These are phyloP conservation scores for Gyrodactylus bullatarudis DNA, from an alignment of 1,140 invertebrate species.

Conservation along the genomic window DNA sequence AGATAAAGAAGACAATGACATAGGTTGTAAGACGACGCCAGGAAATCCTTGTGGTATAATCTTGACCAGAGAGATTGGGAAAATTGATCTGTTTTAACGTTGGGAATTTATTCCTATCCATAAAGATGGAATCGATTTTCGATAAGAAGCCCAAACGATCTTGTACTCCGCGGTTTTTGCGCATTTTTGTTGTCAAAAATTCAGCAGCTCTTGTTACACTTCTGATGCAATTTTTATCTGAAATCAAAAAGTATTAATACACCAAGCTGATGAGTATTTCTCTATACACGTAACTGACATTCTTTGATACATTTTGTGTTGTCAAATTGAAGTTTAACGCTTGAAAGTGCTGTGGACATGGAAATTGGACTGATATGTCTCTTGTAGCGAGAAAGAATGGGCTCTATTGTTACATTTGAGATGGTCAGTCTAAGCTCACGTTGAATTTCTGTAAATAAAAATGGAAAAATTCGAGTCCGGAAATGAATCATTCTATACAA, in stretches of 20 bases:
- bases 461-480: too few relatives aligned
- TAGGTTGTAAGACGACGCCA: background rate
- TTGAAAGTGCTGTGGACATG: too few relatives aligned
- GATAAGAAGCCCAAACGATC: background rate
- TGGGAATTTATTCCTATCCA: background rate
- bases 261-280: background rate
- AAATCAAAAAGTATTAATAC: background rate
- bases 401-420: background rate
- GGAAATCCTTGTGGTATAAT: too few relatives aligned
- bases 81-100: background rate
- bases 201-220: background rate
- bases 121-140: background rate
- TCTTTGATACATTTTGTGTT: background rate
- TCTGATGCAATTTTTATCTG: background rate
- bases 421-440: background rate
- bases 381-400: background rate
- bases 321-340: background rate
- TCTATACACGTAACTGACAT: background rate
- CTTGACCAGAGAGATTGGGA: background rate
- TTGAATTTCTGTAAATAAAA: background rate
- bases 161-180: background rate
- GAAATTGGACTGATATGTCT: background rate
- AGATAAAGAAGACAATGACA: background rate
- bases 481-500: too few relatives aligned
- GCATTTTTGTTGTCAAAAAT: background rate